Conservation (phyloP, 1,140 invertebrate genomes). For the Pararge aegeria region DNA sequence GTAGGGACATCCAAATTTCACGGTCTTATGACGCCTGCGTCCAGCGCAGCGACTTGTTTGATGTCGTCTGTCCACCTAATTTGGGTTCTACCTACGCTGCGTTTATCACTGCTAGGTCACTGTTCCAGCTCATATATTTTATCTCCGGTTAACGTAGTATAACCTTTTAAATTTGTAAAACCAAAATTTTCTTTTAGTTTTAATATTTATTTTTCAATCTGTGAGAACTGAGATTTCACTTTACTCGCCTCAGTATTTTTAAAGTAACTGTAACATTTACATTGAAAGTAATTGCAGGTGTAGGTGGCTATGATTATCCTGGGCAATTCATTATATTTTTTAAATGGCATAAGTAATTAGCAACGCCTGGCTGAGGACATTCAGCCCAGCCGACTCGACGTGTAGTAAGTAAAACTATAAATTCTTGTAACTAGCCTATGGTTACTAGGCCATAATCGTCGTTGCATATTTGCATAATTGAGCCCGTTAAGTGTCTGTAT, state of each 20-base stretch:
- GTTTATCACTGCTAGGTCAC: too few relatives aligned
- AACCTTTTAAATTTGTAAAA: too few relatives aligned
- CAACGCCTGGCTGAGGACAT: conserved; percentile 31
- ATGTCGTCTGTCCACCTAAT: too few relatives aligned
- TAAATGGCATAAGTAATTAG: conserved; percentile 39
- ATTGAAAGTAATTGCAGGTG: conserved; percentile 5
- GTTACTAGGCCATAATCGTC: conserved; percentile 70
- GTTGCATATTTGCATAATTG: conserved; percentile 74
- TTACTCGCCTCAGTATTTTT: background rate
- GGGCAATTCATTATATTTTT: conserved; percentile 26
- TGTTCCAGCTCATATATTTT: too few relatives aligned
- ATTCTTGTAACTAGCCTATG: conserved; percentile 64
- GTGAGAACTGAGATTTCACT: background rate
- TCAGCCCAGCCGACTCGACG: conserved; percentile 23
- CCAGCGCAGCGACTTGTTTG: too few relatives aligned
- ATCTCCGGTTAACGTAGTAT: too few relatives aligned
- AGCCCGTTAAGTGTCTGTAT: conserved; percentile 68
- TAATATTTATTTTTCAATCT: background rate
- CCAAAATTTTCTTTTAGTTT: too few relatives aligned
- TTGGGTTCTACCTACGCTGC: too few relatives aligned
- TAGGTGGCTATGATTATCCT: conserved; percentile 13
- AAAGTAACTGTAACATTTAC: background rate
- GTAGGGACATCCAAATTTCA: too few relatives aligned
- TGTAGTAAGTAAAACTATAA: conserved; percentile 49
- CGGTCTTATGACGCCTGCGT: too few relatives aligned